Base-by-base conservation (phyloP, 2,113 vertebrate species). In the Polypterus senegalus region DNA sequence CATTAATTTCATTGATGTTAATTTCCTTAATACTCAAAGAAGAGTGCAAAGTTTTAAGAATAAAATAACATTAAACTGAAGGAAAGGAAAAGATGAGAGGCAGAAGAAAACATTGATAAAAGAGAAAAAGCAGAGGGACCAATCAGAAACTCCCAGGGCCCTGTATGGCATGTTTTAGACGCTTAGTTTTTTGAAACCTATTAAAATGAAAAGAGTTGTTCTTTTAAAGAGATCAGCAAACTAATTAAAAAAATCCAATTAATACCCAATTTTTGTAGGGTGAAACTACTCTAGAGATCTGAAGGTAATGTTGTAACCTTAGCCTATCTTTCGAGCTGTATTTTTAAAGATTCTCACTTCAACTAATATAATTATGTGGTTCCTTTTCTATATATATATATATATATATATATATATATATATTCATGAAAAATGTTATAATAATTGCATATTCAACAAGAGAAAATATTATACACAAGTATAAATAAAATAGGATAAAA, bases 211-310 rank as follows among this genome's bases (percentile, higher is more conserved):
- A 47, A 45, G 9, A 10, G 9, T 53, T 4, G 27, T 52, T 63
- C 49, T 48, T 57, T 67, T 53, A 58, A 47, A 63, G n/a, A n/a
- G 48, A 49, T 66, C 64, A 3, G 62, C 46, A 57, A 55, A 61
- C 66, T 73, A 70, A 77, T 79, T 73, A 73, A 71, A 70, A 66
- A 54, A 62, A 60, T 61, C 70, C 74, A 79, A 78, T 80, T 77
- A 82, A 71, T 71, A 63, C 1, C 27, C 57, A 65, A 59, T 69
- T 69, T 67, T 64, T 66, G 2, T 27, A 49, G 59, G 65, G 68
- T 66, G 58, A 49, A n/a, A 7, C 66, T 61, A 47, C 72, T 56
- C 72, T 5, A 10, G 62, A 58, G 65, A 65, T 48, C 44, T 49
- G n/a, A n/a, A n/a, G n/a, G n/a, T n/a, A n/a, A n/a, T n/a, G n/a